A percentile compares a stretch with the other conserved stretches of the same genome.
These are phyloP conservation scores for Ericerus pela DNA, from an alignment of 1,140 invertebrate genomes.

Conservation along the genomic window DNA sequence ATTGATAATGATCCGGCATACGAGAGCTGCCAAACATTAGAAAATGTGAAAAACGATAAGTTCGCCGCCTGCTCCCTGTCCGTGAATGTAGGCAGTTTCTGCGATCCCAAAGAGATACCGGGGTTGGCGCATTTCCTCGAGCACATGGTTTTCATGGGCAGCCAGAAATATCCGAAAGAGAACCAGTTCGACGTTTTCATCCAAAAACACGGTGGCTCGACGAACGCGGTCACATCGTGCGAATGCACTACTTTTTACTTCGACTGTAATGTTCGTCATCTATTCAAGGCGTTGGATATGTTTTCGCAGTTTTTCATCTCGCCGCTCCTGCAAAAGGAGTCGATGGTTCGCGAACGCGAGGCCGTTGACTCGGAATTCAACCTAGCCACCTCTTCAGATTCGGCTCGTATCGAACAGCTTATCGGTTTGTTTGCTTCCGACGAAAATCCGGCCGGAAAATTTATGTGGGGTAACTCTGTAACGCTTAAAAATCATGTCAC, in stretches of 20 bases:
- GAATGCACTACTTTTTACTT: slow-evolving; percentile 79
- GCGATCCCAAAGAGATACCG: slow-evolving; percentile 53
- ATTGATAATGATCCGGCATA: background rate
- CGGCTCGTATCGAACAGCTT: slow-evolving; percentile 53
- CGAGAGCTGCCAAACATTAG: background rate
- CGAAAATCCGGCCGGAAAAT: slow-evolving; percentile 58
- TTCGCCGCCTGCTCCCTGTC: slow-evolving; percentile 32
- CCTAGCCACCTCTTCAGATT: slow-evolving; percentile 50
- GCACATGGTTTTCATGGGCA: slow-evolving; percentile 79
- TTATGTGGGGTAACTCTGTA: slow-evolving; percentile 69
- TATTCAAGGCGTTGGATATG: slow-evolving; percentile 53
- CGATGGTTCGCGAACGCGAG: slow-evolving; percentile 79
- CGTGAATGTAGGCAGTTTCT: slow-evolving; percentile 40
- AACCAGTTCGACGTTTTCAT: slow-evolving; percentile 39
- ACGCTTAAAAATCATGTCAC: slow-evolving; percentile 54
- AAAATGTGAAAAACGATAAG: background rate
- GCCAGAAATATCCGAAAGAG: slow-evolving; percentile 38
- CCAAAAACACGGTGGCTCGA: slow-evolving; percentile 33
- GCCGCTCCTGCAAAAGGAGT: slow-evolving; percentile 70
- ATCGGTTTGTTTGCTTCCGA: slow-evolving; percentile 37
- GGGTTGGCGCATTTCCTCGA: slow-evolving; percentile 89
- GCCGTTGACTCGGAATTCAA: slow-evolving; percentile 84
- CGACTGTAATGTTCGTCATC: slow-evolving; percentile 60
- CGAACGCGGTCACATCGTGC: slow-evolving; percentile 47
- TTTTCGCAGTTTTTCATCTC: slow-evolving; percentile 82